Evolutionary conservation across 2,888 invertebrate genomes (phyloP).

Genomic region (Cetonia aurata): DNA sequence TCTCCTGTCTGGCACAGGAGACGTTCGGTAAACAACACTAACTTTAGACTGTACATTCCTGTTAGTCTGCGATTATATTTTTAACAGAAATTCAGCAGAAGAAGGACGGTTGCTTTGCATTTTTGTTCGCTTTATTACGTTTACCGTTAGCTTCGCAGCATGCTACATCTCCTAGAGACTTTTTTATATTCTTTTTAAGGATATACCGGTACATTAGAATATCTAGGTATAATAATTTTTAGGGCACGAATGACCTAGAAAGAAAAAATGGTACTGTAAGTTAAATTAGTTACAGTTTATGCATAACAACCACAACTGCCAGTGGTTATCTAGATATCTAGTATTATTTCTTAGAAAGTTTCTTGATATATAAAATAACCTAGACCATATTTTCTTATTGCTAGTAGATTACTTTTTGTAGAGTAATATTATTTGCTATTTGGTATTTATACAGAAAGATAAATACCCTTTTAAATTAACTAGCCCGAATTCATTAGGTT

Average conservation of each 20-base stretch:
- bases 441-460: too few species aligned
- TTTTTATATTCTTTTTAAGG: constrained; percentile 16
- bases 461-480: too few species aligned
- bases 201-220: constrained; percentile 14
- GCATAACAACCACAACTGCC: not conserved
- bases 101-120: constrained; percentile 30
- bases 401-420: too few species aligned
- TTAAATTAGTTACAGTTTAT: constrained; percentile 21
- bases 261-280: constrained; percentile 3
- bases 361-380: too few species aligned
- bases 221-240: constrained; percentile 16
- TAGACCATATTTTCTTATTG: too few species aligned
- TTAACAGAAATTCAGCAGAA: constrained; percentile 30
- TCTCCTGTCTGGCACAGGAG: constrained; percentile 10
- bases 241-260: constrained; percentile 36
- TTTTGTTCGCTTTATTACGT: constrained; percentile 30
- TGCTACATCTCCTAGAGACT: constrained; percentile 12
- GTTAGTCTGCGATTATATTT: constrained; percentile 37
- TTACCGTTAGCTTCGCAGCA: constrained; percentile 34
- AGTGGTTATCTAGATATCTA: too few species aligned
- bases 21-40: constrained; percentile 31
- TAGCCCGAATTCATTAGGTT: too few species aligned
- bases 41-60: constrained; percentile 30
- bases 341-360: too few species aligned
- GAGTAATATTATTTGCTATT: too few species aligned